Evolutionary conservation across 2,797 vertebrate species (phyloP).

Genomic region (Botia kubotai): DNA sequence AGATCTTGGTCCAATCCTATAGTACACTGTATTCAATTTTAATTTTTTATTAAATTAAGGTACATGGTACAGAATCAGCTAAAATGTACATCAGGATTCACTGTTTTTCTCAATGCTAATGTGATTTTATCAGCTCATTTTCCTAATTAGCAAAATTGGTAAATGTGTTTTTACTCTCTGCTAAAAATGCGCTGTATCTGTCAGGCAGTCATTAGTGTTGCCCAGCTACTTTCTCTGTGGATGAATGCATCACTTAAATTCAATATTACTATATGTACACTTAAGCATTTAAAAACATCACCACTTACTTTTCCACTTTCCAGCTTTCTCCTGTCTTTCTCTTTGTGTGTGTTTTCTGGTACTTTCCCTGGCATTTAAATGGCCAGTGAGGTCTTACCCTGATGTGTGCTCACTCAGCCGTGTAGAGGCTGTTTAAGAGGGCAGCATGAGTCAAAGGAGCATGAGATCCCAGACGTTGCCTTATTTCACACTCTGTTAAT

Average conservation of each 20-base stretch:
- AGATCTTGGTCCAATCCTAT: not conserved
- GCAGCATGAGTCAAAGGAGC: conserved; percentile 29
- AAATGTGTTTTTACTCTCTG: conserved; percentile 41
- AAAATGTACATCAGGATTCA: not conserved
- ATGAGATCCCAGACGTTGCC: conserved; percentile 24
- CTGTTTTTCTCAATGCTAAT: conserved; percentile 30
- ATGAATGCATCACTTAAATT: not conserved
- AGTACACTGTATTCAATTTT: not conserved
- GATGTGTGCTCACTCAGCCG: conserved; percentile 25
- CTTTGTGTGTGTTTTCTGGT: not conserved
- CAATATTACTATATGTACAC: not conserved
- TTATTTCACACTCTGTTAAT: conserved; percentile 47
- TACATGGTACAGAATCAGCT: not conserved
- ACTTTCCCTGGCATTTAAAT: conserved; percentile 39
- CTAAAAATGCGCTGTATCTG: conserved; percentile 23
- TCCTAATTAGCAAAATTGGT: conserved; percentile 42
- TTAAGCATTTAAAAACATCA: not conserved
- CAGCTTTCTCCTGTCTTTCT: not conserved
- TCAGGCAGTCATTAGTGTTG: conserved; percentile 14
- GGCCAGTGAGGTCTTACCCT: conserved; percentile 28
- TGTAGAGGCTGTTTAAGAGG: not conserved
- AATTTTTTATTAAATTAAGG: conserved; percentile 10
- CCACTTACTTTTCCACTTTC: not conserved
- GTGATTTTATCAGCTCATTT: conserved; percentile 7
- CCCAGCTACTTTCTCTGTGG: conserved; percentile 2